Base-by-base conservation (phyloP, 2,797 vertebrate species). In the Odontamblyopus lacepedii region DNA sequence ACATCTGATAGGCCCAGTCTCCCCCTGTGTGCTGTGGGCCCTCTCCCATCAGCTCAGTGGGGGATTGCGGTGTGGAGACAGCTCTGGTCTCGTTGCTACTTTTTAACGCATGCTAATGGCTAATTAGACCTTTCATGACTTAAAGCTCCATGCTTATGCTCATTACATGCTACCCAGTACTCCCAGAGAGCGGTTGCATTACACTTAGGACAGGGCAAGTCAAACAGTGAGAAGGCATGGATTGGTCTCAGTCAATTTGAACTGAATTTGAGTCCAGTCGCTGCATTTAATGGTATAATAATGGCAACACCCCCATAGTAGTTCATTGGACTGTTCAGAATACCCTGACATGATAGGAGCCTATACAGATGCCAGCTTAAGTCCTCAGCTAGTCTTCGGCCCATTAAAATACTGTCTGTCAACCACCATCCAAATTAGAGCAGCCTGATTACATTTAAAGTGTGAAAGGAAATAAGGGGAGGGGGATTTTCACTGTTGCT, bases 401-500 rank as follows among this genome's bases (percentile, higher is more conserved):
- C 85, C 80, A 88, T 92, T 92, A 89, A 85, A 89, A 81, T 71
- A 32, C 78, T 88, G 89, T 87, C 90, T 81, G 81, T 91, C 91
- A 92, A 86, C 83, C 84, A 69, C 66, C 67, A 80, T 78, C 74
- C 78, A 84, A 87, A 87, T 91, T 85, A 84, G 79, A 87, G 73
- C 78, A 61, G 70, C 62, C 27, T 73, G 72, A 77, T 80, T 78
- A 76, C 61, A 79, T 79, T 83, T 75, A 78, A 81, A 81, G 69
- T 77, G 53, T 59, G 61, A 62, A 32, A 44, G 38, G 71, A 55
- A 72, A 60, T 72, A 38, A 61, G 70, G 69, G 65, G 50, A 26
- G 66, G 62, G 67, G 9, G 15, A 64, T 67, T 72, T 74, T 70
- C 73, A 74, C 83, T 85, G 86, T 89, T 90, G 88, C 86, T 86